Evolutionary conservation across 1,140 invertebrate genomes (phyloP).

Genomic region (Plutomurus gul): DNA sequence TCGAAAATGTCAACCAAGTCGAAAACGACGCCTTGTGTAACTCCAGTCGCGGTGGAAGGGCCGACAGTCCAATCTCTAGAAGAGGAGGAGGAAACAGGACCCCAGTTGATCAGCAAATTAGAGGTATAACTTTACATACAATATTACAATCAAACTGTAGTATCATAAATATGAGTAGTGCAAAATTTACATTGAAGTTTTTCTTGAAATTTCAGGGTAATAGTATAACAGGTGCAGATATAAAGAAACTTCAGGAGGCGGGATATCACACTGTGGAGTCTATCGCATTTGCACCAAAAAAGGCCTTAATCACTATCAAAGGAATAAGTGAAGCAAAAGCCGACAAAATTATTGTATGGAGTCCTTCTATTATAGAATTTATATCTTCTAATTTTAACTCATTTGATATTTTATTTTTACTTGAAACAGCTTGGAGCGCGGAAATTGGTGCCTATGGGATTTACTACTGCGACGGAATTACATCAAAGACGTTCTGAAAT

Average conservation of each 20-base stretch:
- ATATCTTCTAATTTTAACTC: no score
- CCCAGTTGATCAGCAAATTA: conserved; percentile 65
- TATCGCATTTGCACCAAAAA: conserved; percentile 92
- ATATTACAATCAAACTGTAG: conserved; percentile 53
- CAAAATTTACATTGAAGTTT: neutral
- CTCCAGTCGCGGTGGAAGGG: neutral
- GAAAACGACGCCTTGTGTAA: neutral
- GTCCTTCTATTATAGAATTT: conserved; percentile 84
- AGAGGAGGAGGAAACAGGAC: conserved; percentile 63
- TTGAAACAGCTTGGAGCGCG: conserved; percentile 76
- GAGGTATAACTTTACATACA: conserved; percentile 58
- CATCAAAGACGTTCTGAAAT: conserved; percentile 90
- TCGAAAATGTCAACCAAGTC: neutral
- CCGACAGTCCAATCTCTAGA: neutral
- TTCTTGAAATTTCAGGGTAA: conserved; percentile 56
- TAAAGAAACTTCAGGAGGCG: conserved; percentile 91
- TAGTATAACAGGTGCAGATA: conserved; percentile 85
- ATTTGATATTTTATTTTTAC: neutral
- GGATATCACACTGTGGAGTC: conserved; percentile 95
- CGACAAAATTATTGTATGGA: conserved; percentile 83
- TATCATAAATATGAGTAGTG: neutral
- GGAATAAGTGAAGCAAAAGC: conserved; percentile 97
- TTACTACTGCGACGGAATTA: conserved; percentile 95
- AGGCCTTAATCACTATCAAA: conserved; percentile 85
- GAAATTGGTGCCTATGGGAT: conserved; percentile 95